phyloP scores from a whole-genome alignment of 2,888 invertebrate species.

The Pammene aurita region DNA sequence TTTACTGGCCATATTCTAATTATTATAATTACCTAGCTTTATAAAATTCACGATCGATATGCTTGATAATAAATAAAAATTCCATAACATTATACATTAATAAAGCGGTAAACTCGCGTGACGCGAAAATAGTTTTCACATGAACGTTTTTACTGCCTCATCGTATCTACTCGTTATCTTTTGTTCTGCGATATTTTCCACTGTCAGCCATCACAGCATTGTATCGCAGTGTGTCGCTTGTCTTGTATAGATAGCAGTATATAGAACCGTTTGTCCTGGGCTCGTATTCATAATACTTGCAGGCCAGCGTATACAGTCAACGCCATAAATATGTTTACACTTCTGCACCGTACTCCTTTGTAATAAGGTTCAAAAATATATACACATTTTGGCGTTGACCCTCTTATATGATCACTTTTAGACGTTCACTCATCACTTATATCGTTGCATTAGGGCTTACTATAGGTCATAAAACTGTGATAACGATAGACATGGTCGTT shows the following conservation, averaged over 20 bases:
- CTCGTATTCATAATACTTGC: neutral
- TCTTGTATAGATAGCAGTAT: slow-evolving; percentile 45
- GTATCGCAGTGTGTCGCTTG: slow-evolving; percentile 58
- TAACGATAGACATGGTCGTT: no score
- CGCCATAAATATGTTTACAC: no score
- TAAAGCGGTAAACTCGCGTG: slow-evolving; percentile 3
- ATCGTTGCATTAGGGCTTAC: no score
- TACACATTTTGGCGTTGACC: no score
- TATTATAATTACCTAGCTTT: no score
- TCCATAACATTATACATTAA: neutral
- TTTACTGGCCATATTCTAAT: no score
- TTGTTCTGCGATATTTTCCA: slow-evolving; percentile 43
- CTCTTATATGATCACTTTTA: no score
- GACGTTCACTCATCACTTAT: no score
- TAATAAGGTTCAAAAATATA: no score
- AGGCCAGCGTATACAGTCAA: neutral
- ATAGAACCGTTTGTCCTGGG: slow-evolving; percentile 55
- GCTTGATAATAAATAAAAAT: neutral
- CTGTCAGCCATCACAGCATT: slow-evolving; percentile 48
- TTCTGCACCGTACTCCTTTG: no score
- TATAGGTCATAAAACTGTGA: no score
- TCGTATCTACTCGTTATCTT: slow-evolving; percentile 35
- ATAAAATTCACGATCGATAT: neutral
- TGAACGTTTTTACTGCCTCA: slow-evolving; percentile 27
- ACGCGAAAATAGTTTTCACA: slow-evolving; percentile 26